Conservation (phyloP, 2,888 invertebrate species). For the Andrena marginata region DNA sequence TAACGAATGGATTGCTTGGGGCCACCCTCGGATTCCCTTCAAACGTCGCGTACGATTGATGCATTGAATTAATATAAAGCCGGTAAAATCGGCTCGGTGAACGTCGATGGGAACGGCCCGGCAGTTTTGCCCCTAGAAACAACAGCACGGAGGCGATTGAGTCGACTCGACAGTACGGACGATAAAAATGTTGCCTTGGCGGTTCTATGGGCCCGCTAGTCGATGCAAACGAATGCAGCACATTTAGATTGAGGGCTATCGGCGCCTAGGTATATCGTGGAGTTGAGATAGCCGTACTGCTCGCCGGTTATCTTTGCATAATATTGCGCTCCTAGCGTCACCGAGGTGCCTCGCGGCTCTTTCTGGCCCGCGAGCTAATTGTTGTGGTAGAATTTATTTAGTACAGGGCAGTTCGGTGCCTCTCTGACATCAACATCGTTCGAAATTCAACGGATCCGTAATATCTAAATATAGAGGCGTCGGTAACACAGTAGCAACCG, state of each 20-base stretch:
- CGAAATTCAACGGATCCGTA: constrained; percentile 25
- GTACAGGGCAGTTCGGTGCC: neutral
- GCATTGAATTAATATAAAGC: too few relatives aligned
- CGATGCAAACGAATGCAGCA: constrained; percentile 72
- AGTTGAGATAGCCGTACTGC: constrained; percentile 52
- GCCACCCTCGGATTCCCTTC: too few relatives aligned
- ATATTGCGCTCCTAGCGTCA: constrained; percentile 47
- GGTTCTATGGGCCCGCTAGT: constrained; percentile 60
- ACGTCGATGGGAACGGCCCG: too few relatives aligned
- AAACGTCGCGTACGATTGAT: too few relatives aligned
- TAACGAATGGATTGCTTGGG: constrained; percentile 10
- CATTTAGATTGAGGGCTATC: constrained; percentile 70
- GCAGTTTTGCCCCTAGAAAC: constrained; percentile 33
- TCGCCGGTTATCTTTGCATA: constrained; percentile 62
- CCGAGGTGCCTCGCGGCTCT: constrained; percentile 6
- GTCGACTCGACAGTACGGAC: constrained; percentile 52
- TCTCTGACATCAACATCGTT: neutral
- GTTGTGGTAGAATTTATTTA: neutral
- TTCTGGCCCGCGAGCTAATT: constrained; percentile 18
- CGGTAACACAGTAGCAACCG: constrained; percentile 81
- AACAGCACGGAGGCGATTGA: constrained; percentile 51
- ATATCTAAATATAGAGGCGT: constrained; percentile 65
- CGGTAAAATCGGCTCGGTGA: too few relatives aligned
- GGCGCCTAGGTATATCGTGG: constrained; percentile 47
- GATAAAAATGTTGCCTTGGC: constrained; percentile 69